These are phyloP conservation scores for Mustela nigripes DNA, from an alignment of 2,113 vertebrate species.

Conservation along the genomic window DNA sequence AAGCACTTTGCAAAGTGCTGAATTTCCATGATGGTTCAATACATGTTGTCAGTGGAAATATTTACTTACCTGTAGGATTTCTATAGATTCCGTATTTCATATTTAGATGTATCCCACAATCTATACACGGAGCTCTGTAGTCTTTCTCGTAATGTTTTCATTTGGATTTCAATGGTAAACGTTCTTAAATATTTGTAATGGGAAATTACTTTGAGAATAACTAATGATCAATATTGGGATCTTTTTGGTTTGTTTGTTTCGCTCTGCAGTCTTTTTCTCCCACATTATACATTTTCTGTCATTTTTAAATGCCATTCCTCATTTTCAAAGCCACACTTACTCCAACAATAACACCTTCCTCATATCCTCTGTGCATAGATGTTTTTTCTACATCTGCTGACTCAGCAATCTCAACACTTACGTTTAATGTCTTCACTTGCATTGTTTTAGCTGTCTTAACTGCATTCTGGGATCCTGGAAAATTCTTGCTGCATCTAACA, in stretches of 20 bases:
- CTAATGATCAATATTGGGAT: neutral
- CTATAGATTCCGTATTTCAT: neutral
- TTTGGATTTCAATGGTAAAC: neutral
- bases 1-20: constrained; percentile 10
- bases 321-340: neutral
- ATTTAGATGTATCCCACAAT: neutral
- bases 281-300: neutral
- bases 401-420: neutral
- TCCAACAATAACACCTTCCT: neutral
- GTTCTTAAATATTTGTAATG: neutral
- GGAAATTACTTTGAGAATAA: neutral
- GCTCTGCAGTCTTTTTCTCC: neutral
- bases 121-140: neutral
- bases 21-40: neutral
- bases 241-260: neutral
- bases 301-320: neutral
- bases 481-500: neutral
- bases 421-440: neutral
- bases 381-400: neutral
- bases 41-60: constrained; percentile 37
- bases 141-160: neutral
- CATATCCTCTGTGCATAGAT: neutral
- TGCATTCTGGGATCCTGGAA: neutral
- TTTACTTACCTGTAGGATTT: neutral
- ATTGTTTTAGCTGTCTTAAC: neutral